phyloP scores from a whole-genome alignment of 2,797 vertebrate genomes.

The Platalea minor region DNA sequence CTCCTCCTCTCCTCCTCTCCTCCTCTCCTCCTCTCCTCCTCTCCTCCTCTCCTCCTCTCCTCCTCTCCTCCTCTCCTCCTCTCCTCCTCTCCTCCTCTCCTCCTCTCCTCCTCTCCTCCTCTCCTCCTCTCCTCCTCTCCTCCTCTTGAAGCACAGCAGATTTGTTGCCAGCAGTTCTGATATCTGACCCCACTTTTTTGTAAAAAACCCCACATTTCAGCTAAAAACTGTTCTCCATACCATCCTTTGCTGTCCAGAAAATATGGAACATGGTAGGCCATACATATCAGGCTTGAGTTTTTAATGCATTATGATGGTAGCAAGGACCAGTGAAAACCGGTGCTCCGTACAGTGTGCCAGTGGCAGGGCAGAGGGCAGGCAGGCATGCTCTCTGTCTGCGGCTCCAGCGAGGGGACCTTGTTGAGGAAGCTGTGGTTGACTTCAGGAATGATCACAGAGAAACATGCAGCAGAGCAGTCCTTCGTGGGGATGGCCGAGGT shows the following conservation, averaged over 20 bases:
- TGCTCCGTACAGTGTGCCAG: rapidly evolving
- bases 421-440: background rate
- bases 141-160: background rate
- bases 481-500: background rate
- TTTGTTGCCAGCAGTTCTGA: background rate
- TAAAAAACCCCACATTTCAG: background rate
- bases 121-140: no score
- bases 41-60: no score
- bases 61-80: no score
- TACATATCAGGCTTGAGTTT: background rate
- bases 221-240: background rate
- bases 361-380: background rate
- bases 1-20: background rate
- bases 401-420: background rate
- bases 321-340: background rate
- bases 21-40: no score
- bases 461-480: background rate
- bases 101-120: no score
- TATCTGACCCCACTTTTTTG: background rate
- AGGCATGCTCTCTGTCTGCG: rapidly evolving
- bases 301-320: background rate
- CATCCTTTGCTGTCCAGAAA: background rate
- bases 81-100: background rate
- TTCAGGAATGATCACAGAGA: background rate
- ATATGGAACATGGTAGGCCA: background rate